phyloP scores from a whole-genome alignment of 2,797 vertebrate genomes.

The Apodemus agrarius region DNA sequence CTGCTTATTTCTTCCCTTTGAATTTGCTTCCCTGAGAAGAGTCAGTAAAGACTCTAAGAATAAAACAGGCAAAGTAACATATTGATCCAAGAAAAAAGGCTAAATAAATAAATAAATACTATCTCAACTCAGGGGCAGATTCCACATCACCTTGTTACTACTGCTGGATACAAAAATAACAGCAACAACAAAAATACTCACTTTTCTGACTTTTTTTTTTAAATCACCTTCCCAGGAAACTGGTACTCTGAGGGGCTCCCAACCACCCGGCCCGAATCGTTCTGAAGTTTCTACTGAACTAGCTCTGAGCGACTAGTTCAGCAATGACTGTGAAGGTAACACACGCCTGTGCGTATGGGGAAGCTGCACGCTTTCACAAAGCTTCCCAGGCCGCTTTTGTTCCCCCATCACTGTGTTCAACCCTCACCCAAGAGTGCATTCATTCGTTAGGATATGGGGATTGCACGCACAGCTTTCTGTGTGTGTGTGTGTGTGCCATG shows the following conservation, averaged over 20 bases:
- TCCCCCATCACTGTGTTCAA: not conserved
- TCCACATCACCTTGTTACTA: constrained; percentile 52
- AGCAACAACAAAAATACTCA: not conserved
- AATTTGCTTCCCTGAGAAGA: constrained; percentile 54
- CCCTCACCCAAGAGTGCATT: not conserved
- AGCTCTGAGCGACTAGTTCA: not conserved
- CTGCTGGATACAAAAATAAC: not conserved
- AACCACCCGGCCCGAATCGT: not conserved
- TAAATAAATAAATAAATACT: not conserved
- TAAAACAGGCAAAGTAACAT: constrained; percentile 52
- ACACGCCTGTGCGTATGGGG: not conserved
- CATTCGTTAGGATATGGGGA: not conserved
- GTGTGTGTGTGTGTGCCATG: not conserved
- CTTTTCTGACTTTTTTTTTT: constrained; percentile 26
- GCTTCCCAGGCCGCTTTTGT: not conserved
- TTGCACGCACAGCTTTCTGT: not conserved
- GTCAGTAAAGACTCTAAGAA: constrained; percentile 69
- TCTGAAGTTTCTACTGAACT: not conserved
- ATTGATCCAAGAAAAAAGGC: constrained; percentile 61
- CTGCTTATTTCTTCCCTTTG: constrained; percentile 51
- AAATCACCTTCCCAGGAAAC: not conserved
- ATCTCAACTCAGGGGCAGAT: constrained; percentile 28
- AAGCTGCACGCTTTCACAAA: not conserved
- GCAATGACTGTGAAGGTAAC: not conserved
- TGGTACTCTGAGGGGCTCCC: not conserved